Conservation (phyloP, 2,113 vertebrate genomes). For the Steatornis caripensis region DNA sequence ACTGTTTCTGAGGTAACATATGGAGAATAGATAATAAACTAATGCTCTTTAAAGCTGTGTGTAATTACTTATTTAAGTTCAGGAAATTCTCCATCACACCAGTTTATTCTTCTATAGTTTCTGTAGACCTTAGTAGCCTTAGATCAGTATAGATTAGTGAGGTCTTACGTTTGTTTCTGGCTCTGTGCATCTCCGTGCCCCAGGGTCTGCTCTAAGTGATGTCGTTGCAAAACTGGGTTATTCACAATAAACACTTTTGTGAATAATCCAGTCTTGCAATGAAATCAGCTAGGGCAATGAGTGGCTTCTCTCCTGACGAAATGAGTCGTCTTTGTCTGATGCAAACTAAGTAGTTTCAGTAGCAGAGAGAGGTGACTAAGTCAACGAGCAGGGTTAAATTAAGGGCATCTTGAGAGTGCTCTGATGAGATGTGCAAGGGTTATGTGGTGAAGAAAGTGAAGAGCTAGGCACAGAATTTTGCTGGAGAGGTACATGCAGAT, state of each 20-base stretch:
- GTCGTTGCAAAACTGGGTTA: background rate
- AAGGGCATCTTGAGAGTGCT: background rate
- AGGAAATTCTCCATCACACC: background rate
- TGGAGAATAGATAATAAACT: slow-evolving; percentile 89
- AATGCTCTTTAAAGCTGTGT: slow-evolving; percentile 82
- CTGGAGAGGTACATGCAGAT: background rate
- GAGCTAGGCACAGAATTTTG: background rate
- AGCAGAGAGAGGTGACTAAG: background rate
- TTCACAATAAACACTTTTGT: background rate
- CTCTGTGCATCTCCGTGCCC: background rate
- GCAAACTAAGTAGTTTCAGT: background rate
- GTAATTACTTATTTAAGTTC: slow-evolving; percentile 43
- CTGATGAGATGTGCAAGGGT: background rate
- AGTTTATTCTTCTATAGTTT: background rate
- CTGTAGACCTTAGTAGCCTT: background rate
- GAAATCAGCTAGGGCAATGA: background rate
- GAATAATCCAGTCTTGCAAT: background rate
- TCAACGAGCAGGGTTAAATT: background rate
- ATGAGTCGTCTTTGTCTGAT: background rate
- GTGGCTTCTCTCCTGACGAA: background rate
- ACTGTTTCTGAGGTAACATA: slow-evolving; percentile 88
- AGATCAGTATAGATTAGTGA: background rate
- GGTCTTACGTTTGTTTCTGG: background rate
- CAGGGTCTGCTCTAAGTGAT: accelerated
- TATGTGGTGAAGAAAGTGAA: background rate